These are phyloP conservation scores for Lamproptera curius DNA, from an alignment of 2,888 invertebrate genomes.

Conservation along the genomic window DNA sequence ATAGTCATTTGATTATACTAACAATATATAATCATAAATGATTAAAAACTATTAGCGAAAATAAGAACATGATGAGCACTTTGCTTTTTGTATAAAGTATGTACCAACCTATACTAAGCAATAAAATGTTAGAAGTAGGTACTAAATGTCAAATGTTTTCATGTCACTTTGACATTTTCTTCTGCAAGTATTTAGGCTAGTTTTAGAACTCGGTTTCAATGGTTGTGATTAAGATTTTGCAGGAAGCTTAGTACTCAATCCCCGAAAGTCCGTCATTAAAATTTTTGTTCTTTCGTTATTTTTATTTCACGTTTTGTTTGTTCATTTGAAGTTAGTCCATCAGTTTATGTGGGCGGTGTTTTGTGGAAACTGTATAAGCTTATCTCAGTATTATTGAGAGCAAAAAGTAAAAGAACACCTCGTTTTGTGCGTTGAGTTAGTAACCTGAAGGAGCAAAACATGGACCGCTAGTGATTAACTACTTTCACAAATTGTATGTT, in stretches of 20 bases:
- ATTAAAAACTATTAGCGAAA: too few relatives aligned
- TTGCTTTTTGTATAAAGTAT: too few relatives aligned
- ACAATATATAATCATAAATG: too few relatives aligned
- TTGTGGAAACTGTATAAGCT: slow-evolving; percentile 5
- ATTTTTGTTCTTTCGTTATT: background rate
- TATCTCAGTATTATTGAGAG: slow-evolving; percentile 12
- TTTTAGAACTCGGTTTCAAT: slow-evolving; percentile 16
- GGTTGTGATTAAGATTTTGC: slow-evolving; percentile 19
- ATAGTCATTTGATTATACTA: too few relatives aligned
- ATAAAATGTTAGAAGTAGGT: background rate
- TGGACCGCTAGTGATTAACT: slow-evolving; percentile 5
- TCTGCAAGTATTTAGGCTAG: slow-evolving; percentile 14
- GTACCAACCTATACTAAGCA: background rate
- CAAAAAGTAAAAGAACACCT: slow-evolving; percentile 17
- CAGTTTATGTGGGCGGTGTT: slow-evolving; percentile 13
- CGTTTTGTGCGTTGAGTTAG: slow-evolving; percentile 9
- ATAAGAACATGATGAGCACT: too few relatives aligned
- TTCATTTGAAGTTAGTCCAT: background rate
- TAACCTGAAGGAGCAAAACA: slow-evolving; percentile 11
- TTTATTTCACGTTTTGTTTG: background rate
- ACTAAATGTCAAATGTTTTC: slow-evolving; percentile 8
- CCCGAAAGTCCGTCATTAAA: background rate
- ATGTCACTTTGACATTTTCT: slow-evolving; percentile 17
- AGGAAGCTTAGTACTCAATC: slow-evolving; percentile 12
- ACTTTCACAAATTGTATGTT: slow-evolving; percentile 16